Evolutionary conservation across 2,797 vertebrate species (phyloP), one percentile per base, ranked within the genome.

Genomic region (Denticeps clupeoides): DNA sequence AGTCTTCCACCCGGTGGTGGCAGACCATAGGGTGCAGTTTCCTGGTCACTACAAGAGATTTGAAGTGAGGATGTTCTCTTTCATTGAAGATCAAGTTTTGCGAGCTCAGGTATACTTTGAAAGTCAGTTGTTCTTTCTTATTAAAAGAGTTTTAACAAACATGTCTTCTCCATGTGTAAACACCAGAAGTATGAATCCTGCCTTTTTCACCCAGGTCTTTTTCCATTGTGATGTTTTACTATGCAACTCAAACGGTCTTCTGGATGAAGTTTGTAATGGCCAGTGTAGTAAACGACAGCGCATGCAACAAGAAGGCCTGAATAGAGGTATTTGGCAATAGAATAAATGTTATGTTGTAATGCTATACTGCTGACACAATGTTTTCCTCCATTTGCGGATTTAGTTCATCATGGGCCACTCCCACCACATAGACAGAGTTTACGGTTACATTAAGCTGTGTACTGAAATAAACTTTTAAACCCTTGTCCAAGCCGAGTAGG

Each of bases 11-110:
- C 67, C 70, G 1, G 77, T 82, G 1, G 42, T 26, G 49, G 3
- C 51, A 5, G 67, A 81, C 41, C 27, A 13, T 32, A 70, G 82
- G 66, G 81, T 83, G 38, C 64, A 48, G 13, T 55, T 73, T 59
- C 81, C 83, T 5, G 75, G 74, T 41, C 82, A 85, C 22, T 15
- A 86, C 3, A 90, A 88, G 55, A 82, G 84, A 46, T 89, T 89
- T 69, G 82, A 87, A 71, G 70, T 86, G 40, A 77, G 54, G 47
- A 82, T 80, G 70, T 85, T 89, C 54, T 67, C 75, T 2, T 87
- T 89, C 23, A 46, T 73, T 18, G 45, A 61, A 28, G 71, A 64
- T 8, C 13, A 64, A 7, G 49, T 68, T 1, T n/a, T n/a, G n/a
- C n/a, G n/a, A n/a, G n/a, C n/a, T n/a, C n/a, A n/a, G n/a, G n/a